Evolutionary conservation across 2,797 vertebrate genomes (phyloP).

Genomic region (Ceyx erithaca): DNA sequence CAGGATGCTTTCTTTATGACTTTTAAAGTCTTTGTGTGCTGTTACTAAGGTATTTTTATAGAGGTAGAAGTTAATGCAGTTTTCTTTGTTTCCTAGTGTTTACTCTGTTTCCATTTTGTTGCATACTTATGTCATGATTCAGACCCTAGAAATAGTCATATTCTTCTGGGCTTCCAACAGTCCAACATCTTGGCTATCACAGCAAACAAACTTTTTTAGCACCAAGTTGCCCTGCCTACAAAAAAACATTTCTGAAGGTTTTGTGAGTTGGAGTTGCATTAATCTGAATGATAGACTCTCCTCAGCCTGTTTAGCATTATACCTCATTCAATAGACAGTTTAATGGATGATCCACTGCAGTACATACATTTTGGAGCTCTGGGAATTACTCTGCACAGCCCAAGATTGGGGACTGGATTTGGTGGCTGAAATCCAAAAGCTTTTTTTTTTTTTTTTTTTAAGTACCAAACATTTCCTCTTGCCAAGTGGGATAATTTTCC

Average conservation of each 20-base stretch:
- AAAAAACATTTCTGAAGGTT: conserved; percentile 35
- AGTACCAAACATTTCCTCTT: conserved; percentile 53
- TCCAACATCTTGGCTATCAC: conserved; percentile 23
- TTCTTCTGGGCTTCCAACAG: conserved; percentile 26
- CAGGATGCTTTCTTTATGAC: not conserved
- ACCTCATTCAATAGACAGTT: conserved; percentile 75
- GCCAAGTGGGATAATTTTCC: conserved; percentile 64
- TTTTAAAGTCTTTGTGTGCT: not conserved
- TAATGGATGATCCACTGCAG: conserved; percentile 76
- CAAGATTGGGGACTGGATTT: conserved; percentile 50
- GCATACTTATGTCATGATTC: conserved; percentile 45
- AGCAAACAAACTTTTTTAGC: conserved; percentile 42
- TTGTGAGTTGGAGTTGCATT: conserved; percentile 51
- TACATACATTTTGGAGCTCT: conserved; percentile 59
- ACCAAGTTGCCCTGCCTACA: conserved; percentile 30
- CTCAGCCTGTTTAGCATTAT: conserved; percentile 75
- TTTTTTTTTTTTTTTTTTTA: conserved; percentile 57
- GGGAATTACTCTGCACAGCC: conserved; percentile 47
- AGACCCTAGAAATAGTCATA: conserved; percentile 34
- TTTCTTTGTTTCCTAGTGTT: conserved; percentile 49
- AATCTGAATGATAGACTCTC: conserved; percentile 51
- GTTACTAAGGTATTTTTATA: not conserved
- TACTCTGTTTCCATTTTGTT: conserved; percentile 59
- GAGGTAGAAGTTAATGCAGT: not conserved
- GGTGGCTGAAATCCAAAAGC: conserved; percentile 64